phyloP scores from a whole-genome alignment of 2,113 vertebrate genomes.

The Lophius piscatorius region DNA sequence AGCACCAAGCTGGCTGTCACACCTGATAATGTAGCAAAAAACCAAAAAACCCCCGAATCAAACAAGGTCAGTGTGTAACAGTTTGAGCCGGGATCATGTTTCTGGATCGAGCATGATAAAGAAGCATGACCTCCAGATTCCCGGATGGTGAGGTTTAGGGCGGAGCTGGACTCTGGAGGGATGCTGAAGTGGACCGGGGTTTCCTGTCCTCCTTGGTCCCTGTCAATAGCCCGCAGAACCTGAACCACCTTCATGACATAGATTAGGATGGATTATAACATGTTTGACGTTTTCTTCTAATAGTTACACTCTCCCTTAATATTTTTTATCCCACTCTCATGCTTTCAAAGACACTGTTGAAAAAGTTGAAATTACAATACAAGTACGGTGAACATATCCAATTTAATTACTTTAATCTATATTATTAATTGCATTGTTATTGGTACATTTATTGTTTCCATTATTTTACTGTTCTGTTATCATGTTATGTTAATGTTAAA shows the following conservation, averaged over 20 bases:
- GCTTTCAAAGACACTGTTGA: too few species aligned
- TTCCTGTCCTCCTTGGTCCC: constrained; percentile 79
- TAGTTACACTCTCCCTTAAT: too few species aligned
- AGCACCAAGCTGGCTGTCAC: constrained; percentile 81
- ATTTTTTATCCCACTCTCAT: too few species aligned
- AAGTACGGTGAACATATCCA: too few species aligned
- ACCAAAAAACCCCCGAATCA: constrained; percentile 13
- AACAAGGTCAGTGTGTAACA: constrained; percentile 11
- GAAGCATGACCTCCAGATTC: constrained; percentile 79
- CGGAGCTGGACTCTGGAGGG: constrained; percentile 71
- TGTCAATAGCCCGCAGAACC: constrained; percentile 82
- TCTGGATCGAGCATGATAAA: constrained; percentile 9
- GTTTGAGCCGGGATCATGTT: constrained; percentile 4
- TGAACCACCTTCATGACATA: constrained; percentile 82
- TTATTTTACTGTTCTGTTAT: too few species aligned
- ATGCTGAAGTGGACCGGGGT: constrained; percentile 84
- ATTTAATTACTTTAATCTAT: too few species aligned
- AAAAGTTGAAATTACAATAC: too few species aligned
- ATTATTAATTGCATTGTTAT: too few species aligned
- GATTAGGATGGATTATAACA: background rate
- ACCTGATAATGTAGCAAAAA: constrained; percentile 59
- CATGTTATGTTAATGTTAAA: too few species aligned
- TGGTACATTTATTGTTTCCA: too few species aligned
- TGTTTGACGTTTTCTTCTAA: too few species aligned
- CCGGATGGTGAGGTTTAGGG: constrained; percentile 85